Conservation (phyloP, 2,797 vertebrate genomes). For the Rhabdophis nuchalis region DNA sequence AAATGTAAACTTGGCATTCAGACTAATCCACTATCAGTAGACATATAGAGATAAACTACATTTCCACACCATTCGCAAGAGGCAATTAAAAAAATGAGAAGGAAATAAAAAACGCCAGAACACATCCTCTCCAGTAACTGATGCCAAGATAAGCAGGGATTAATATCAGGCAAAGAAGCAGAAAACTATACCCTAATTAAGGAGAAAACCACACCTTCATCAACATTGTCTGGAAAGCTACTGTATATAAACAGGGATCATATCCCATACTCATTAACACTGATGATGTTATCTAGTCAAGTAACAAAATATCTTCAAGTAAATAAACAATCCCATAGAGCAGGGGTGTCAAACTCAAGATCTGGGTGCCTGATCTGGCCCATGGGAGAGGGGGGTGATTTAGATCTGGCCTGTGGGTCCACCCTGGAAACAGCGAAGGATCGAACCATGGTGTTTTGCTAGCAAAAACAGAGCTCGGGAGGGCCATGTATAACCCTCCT, state of each 20-base stretch:
- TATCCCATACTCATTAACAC: neutral
- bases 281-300: neutral
- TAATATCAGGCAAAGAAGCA: neutral
- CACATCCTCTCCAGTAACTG: neutral
- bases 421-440: no score
- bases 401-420: no score
- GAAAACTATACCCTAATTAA: neutral
- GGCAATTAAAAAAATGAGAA: neutral
- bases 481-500: no score
- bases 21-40: neutral
- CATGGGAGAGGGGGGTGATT: no score
- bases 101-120: neutral
- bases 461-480: no score
- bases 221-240: neutral
- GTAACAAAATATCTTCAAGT: neutral
- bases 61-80: neutral
- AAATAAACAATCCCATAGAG: neutral
- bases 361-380: no score
- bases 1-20: neutral
- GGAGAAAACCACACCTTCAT: neutral
- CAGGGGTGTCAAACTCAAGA: no score
- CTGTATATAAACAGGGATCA: neutral
- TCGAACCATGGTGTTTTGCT: no score
- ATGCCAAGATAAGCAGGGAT: neutral
- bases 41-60: neutral